A percentile compares a stretch with the other conserved stretches of the same genome.
Conservation (phyloP, 2,797 vertebrate species). For the Podargus strigoides region DNA sequence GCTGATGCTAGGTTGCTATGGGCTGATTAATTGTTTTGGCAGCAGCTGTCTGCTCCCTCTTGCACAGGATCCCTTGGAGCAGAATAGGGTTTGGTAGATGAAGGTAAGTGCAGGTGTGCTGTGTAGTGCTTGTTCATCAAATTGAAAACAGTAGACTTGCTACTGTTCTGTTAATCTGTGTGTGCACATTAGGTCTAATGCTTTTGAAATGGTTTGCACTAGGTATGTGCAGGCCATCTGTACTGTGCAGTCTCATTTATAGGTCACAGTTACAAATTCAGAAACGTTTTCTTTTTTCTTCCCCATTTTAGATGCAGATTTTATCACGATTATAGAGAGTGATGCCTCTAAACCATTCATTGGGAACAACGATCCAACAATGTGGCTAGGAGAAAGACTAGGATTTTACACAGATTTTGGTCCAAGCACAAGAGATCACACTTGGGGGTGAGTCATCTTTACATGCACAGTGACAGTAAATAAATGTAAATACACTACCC, state of each 20-base stretch:
- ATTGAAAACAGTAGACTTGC: neutral
- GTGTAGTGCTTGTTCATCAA: neutral
- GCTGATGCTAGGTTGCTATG: neutral
- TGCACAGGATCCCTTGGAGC: neutral
- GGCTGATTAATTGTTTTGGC: neutral
- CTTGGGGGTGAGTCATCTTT: conserved; percentile 71
- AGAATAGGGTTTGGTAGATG: neutral
- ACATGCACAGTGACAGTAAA: neutral
- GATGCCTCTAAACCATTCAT: conserved; percentile 75
- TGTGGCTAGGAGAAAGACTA: conserved; percentile 74
- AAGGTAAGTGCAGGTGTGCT: neutral
- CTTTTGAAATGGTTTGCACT: neutral
- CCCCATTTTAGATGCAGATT: conserved; percentile 65
- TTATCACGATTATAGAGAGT: conserved; percentile 77
- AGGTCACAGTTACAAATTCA: neutral
- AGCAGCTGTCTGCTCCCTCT: neutral
- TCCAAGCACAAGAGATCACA: conserved; percentile 76
- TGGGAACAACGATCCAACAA: conserved; percentile 73
- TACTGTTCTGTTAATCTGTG: neutral
- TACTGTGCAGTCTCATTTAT: neutral
- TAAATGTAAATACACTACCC: neutral
- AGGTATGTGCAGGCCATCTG: neutral
- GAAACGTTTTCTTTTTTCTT: neutral
- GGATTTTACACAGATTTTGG: conserved; percentile 79
- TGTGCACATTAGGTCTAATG: neutral